Conservation (phyloP, 2,888 invertebrate species). For the Agrochola macilenta region DNA sequence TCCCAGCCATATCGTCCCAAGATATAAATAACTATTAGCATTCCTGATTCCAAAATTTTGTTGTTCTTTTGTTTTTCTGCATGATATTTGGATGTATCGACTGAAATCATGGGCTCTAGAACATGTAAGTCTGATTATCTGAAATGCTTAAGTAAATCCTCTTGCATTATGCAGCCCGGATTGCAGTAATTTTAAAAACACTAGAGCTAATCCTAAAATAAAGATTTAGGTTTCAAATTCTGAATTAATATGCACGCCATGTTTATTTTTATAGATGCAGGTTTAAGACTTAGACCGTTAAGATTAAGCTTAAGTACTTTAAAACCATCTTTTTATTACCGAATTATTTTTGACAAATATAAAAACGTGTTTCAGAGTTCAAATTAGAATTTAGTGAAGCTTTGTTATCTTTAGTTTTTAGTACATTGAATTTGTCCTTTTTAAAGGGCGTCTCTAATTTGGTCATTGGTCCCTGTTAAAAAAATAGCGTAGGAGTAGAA, state of each 20-base stretch:
- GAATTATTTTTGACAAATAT: slow-evolving; percentile 27
- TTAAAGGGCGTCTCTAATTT: slow-evolving; percentile 17
- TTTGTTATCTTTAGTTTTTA: slow-evolving; percentile 3
- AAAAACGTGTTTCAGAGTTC: slow-evolving; percentile 20
- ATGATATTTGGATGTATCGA: neutral
- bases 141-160: neutral
- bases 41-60: neutral
- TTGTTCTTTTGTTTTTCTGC: neutral
- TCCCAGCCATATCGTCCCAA: neutral
- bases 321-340: neutral
- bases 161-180: slow-evolving; percentile 12
- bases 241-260: slow-evolving; percentile 27
- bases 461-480: slow-evolving; percentile 20
- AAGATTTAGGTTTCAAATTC: slow-evolving; percentile 34
- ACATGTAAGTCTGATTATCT: neutral
- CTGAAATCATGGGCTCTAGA: neutral
- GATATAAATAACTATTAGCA: neutral
- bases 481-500: neutral
- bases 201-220: slow-evolving; percentile 18
- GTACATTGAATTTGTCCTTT: slow-evolving; percentile 9
- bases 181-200: slow-evolving; percentile 27
- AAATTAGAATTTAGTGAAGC: slow-evolving; percentile 11
- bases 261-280: slow-evolving; percentile 11
- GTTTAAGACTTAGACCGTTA: slow-evolving; percentile 19
- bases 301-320: slow-evolving; percentile 13